Evolutionary conservation across 2,797 vertebrate genomes (phyloP), one percentile per base, ranked within the genome.

Genomic region (Bradypus variegatus): DNA sequence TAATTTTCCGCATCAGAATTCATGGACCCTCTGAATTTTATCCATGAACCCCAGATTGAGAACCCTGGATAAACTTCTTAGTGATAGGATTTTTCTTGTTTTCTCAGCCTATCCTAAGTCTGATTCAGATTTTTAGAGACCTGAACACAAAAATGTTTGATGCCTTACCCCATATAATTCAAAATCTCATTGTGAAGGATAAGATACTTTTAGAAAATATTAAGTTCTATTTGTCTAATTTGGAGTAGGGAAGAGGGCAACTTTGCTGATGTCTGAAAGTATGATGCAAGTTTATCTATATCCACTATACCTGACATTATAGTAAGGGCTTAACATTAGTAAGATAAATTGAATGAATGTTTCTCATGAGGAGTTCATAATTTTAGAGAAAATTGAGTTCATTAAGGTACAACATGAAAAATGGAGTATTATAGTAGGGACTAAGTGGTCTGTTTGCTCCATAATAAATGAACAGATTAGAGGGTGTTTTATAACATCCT

Each of bases 201-300:
- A 58, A 58, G 58, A 58, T 58, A 58, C 58, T 58, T 58, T 89
- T 86, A 69, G 60, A 87, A 92, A 27, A n/a, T 80, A 33, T 31
- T 67, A 84, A 90, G 27, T 86, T 86, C 62, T 38, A 53, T 87
- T 89, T 76, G 65, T 94, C 91, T 85, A 19, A 36, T 83, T 62
- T 15, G 9, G 31, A 16, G 15, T 65, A 38, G 33, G 16, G 65
- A 29, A 6, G 2, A 21, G 41, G 55, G 41, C n/a, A 89, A 13
- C 65, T 58, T 45, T 88, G 13, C 15, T n/a, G 3, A n/a, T 73
- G 16, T 90, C 62, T 79, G 10, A 58, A 53, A 31, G 5, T 50
- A 45, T 78, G 41, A 83, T 45, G n/a, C 67, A 86, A 16, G 25
- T 14, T 82, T 82, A 8, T 15, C 88, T 92, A n/a, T 79, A 60